phyloP scores from a whole-genome alignment of 2,797 vertebrate genomes.

The Epinephelus malabaricus region DNA sequence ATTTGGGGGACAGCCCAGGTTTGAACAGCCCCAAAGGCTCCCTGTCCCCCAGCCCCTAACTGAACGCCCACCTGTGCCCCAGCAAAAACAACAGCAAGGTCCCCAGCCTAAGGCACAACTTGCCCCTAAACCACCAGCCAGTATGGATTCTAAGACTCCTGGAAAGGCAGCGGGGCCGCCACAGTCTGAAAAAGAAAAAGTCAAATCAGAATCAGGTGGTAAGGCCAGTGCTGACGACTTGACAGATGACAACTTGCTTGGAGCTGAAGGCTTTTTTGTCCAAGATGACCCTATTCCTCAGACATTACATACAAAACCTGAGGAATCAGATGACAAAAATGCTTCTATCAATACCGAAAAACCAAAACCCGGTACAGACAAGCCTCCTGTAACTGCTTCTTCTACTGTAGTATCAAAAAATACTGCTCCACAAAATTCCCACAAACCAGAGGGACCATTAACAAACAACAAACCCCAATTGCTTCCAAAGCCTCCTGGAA shows the following conservation, averaged over 20 bases:
- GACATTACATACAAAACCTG: slow-evolving; percentile 56
- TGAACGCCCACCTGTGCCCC: slow-evolving; percentile 73
- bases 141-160: slow-evolving; percentile 52
- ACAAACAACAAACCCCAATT: slow-evolving; percentile 51
- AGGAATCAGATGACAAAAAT: slow-evolving; percentile 32
- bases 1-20: slow-evolving; percentile 73
- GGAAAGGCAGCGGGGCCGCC: slow-evolving; percentile 30
- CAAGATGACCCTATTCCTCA: slow-evolving; percentile 87
- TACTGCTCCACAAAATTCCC: slow-evolving; percentile 45
- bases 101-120: slow-evolving; percentile 56
- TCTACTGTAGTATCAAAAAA: slow-evolving; percentile 43
- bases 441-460: slow-evolving; percentile 54
- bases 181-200: slow-evolving; percentile 58
- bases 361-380: slow-evolving; percentile 45
- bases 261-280: slow-evolving; percentile 82
- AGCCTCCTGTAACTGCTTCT: slow-evolving; percentile 39
- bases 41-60: slow-evolving; percentile 58
- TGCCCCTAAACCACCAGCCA: slow-evolving; percentile 35
- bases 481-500: slow-evolving; percentile 49
- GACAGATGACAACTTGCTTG: slow-evolving; percentile 81
- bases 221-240: slow-evolving; percentile 64
- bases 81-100: slow-evolving; percentile 56
- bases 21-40: slow-evolving; percentile 70
- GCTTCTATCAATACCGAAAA: slow-evolving; percentile 40
- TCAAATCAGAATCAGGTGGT: slow-evolving; percentile 19